phyloP scores from a whole-genome alignment of 2,888 invertebrate species.

The Cephus spinipes region DNA sequence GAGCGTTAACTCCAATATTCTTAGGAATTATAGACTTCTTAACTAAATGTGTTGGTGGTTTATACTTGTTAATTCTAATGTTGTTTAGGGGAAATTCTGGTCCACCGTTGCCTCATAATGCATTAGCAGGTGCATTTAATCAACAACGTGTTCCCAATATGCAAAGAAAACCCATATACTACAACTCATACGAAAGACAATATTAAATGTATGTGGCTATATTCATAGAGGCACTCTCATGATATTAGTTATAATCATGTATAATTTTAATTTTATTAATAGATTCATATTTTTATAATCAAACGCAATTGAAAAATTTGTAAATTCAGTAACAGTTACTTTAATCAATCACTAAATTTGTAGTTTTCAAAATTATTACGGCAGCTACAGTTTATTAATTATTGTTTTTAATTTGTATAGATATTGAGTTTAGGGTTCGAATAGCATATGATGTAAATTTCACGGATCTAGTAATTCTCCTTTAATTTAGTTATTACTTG shows the following conservation, averaged over 20 bases:
- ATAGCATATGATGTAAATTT: not conserved
- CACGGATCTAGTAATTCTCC: not conserved
- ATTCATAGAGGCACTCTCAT: not conserved
- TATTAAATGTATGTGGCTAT: not conserved
- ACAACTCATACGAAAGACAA: not conserved
- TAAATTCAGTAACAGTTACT: not conserved
- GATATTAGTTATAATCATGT: not conserved
- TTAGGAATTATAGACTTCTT: constrained; percentile 59
- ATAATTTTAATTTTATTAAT: not conserved
- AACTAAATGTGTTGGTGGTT: constrained; percentile 60
- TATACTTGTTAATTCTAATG: constrained; percentile 61
- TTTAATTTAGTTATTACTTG: not conserved
- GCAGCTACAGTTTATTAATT: not conserved
- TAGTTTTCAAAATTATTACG: no score
- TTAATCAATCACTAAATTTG: not conserved
- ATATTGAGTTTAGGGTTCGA: not conserved
- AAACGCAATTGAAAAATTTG: not conserved
- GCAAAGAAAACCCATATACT: not conserved
- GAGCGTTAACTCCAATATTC: constrained; percentile 56
- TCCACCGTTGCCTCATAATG: constrained; percentile 20
- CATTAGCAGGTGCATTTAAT: constrained; percentile 25
- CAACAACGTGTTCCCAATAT: constrained; percentile 13
- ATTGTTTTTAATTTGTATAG: not conserved
- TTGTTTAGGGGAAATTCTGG: constrained; percentile 43
- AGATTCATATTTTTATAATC: not conserved